Evolutionary conservation across 2,888 invertebrate species (phyloP).

Genomic region (Ichneumoninae sp.): DNA sequence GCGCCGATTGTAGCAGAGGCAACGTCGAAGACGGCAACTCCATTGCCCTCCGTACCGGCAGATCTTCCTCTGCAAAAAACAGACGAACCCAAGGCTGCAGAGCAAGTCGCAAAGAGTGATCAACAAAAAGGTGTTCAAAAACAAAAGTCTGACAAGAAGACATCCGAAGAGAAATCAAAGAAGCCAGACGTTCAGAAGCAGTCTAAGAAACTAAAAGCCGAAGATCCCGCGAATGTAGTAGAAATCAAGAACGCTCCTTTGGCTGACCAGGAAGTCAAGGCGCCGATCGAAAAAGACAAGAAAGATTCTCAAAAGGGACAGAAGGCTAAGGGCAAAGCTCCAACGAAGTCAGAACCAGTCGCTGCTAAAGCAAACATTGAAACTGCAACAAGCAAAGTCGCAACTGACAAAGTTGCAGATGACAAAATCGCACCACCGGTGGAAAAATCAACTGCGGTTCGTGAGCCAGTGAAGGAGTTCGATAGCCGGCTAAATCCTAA

Average conservation of each 20-base stretch:
- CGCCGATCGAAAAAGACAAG: conserved; percentile 46
- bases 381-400: background rate
- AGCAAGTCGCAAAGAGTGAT: conserved; percentile 31
- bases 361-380: conserved; percentile 30
- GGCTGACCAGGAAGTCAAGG: conserved; percentile 33
- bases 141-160: conserved; percentile 43
- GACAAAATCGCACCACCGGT: conserved; percentile 47
- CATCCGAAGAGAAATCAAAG: conserved; percentile 43
- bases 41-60: conserved; percentile 58
- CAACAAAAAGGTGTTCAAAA: background rate
- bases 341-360: conserved; percentile 43
- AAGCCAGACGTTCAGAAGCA: conserved; percentile 22
- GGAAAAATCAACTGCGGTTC: conserved; percentile 25
- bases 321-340: conserved; percentile 52
- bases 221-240: background rate
- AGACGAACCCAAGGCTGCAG: conserved; percentile 30
- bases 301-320: conserved; percentile 50
- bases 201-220: conserved; percentile 14
- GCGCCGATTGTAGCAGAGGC: background rate
- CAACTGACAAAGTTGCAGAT: conserved; percentile 26
- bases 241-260: conserved; percentile 1
- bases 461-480: conserved; percentile 36
- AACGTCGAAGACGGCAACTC: conserved; percentile 66
- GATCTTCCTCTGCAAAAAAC: conserved; percentile 4
- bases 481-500: conserved; percentile 66